Conservation (phyloP, 2,888 invertebrate genomes). For the Trichogramma dendrolimi region DNA sequence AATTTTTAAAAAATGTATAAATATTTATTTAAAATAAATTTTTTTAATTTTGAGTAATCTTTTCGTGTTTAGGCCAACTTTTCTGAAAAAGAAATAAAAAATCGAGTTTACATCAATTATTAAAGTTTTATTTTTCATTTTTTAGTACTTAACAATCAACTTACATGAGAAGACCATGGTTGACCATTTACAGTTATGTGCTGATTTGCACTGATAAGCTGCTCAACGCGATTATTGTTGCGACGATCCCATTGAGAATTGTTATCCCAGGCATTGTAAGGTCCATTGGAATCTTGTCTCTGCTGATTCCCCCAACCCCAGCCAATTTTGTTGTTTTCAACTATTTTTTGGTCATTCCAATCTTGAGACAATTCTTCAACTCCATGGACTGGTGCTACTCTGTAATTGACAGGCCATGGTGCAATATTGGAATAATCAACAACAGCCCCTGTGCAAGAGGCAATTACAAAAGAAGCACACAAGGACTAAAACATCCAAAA, state of each 20-base stretch:
- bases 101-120: not conserved
- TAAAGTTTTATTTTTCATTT: too few relatives aligned
- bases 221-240: not conserved
- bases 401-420: slow-evolving; percentile 17
- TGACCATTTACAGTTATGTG: slow-evolving; percentile 1
- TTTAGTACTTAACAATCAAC: not conserved
- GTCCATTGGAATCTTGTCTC: not conserved
- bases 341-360: slow-evolving; percentile 12
- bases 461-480: slow-evolving; percentile 7
- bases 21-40: not conserved
- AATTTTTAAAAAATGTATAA: not conserved
- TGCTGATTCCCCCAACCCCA: not conserved
- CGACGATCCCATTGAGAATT: not conserved
- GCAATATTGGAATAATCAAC: slow-evolving; percentile 21
- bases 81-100: slow-evolving; percentile 11
- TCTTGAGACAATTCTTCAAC: slow-evolving; percentile 11
- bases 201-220: slow-evolving; percentile 2
- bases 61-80: slow-evolving; percentile 12
- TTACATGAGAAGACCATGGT: slow-evolving; percentile 15
- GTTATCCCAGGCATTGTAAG: not conserved
- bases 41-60: slow-evolving; percentile 5
- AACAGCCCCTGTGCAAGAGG: slow-evolving; percentile 10
- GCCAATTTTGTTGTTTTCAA: not conserved
- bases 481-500: slow-evolving; percentile 16
- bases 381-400: slow-evolving; percentile 14